phyloP scores from a whole-genome alignment of 2,113 vertebrate species.

The Phylloscopus whistleri region DNA sequence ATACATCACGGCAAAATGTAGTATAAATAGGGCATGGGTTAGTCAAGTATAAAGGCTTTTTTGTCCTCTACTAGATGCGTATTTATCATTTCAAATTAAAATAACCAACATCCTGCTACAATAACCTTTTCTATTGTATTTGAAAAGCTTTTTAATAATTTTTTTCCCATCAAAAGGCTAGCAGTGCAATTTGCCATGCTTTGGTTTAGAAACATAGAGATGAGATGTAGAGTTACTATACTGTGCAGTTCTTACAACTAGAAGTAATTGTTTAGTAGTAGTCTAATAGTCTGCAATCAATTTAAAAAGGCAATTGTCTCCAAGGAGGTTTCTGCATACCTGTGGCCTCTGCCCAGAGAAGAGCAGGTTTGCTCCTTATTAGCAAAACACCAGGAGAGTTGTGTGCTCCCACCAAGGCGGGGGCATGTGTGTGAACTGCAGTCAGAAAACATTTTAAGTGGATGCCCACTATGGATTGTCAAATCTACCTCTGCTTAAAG shows the following conservation, averaged over 20 bases:
- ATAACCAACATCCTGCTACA: neutral
- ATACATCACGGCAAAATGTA: conserved; percentile 25
- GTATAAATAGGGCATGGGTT: conserved; percentile 38
- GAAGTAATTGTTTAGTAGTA: neutral
- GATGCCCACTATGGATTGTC: neutral
- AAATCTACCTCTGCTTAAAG: neutral
- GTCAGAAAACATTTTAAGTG: neutral
- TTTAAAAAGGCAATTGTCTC: neutral
- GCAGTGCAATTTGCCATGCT: neutral
- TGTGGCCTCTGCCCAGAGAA: neutral
- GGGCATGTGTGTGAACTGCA: neutral
- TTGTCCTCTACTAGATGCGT: conserved; percentile 1
- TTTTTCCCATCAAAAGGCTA: neutral
- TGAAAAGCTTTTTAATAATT: neutral
- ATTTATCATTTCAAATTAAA: conserved; percentile 50
- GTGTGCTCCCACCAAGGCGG: neutral
- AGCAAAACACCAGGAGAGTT: neutral
- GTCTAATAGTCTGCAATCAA: neutral
- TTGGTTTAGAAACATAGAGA: neutral
- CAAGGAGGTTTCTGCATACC: neutral
- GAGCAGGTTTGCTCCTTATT: neutral
- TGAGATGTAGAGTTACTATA: neutral
- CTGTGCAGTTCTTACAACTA: neutral
- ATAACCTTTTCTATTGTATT: neutral
- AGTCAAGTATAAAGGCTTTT: conserved; percentile 51